phyloP scores from a whole-genome alignment of 2,888 invertebrate genomes.

The Pristionchus japonicus region DNA sequence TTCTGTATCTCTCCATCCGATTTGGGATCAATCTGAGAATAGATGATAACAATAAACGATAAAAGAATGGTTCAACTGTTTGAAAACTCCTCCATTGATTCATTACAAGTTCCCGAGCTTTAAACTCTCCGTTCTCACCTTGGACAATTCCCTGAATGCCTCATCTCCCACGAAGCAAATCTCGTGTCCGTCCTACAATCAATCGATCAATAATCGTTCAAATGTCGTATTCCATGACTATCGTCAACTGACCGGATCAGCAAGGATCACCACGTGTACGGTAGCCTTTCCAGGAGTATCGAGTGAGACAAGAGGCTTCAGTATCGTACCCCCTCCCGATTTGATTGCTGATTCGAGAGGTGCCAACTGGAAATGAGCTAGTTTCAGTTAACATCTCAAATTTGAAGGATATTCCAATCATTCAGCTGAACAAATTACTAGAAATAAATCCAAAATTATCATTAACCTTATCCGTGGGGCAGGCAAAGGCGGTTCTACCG shows the following conservation, averaged over 20 bases:
- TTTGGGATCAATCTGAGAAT: constrained; percentile 81
- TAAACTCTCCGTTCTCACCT: constrained; percentile 78
- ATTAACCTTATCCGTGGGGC: constrained; percentile 80
- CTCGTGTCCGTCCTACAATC: constrained; percentile 88
- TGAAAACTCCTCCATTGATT: too few species aligned
- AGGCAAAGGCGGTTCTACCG: constrained; percentile 94
- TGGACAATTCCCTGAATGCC: constrained; percentile 89
- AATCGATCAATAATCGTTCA: not conserved
- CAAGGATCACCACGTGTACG: constrained; percentile 93
- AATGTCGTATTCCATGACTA: not conserved
- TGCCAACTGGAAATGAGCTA: constrained; percentile 81
- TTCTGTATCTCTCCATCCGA: constrained; percentile 85
- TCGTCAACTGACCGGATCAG: constrained; percentile 84
- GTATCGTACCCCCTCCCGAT: constrained; percentile 82
- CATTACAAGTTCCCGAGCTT: too few species aligned
- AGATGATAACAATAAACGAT: not conserved
- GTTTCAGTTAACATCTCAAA: not conserved
- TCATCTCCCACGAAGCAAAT: constrained; percentile 99
- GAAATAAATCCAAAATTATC: too few species aligned
- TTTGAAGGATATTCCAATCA: not conserved
- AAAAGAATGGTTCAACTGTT: too few species aligned
- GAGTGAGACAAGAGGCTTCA: constrained; percentile 90
- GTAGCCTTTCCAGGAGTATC: constrained; percentile 98
- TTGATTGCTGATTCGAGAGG: constrained; percentile 84
- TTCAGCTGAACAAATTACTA: too few species aligned